These are phyloP conservation scores for Thymelicus acteon DNA, from an alignment of 2,888 invertebrate species.

Conservation along the genomic window DNA sequence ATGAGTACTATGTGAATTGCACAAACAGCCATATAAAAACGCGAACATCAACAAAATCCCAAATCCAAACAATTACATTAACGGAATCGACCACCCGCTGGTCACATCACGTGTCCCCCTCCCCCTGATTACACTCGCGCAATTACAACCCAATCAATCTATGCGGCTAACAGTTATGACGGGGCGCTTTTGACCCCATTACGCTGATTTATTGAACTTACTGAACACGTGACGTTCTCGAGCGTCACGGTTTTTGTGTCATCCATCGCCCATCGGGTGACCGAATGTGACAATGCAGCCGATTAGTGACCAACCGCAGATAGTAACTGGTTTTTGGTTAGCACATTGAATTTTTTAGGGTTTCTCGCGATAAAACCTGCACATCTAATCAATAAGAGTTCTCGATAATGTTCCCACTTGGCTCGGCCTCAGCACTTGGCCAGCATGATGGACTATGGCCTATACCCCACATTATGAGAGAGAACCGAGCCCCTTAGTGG, in stretches of 20 bases:
- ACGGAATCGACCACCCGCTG: conserved; percentile 7
- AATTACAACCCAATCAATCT: conserved; percentile 56
- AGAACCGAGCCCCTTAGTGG: too few relatives aligned
- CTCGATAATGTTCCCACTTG: too few relatives aligned
- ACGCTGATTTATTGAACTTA: conserved; percentile 1
- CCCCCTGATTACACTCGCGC: conserved; percentile 33
- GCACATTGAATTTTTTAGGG: neutral
- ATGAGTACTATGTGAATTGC: neutral
- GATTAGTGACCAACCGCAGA: conserved; percentile 3
- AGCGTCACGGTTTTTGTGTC: conserved; percentile 4
- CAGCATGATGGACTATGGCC: too few relatives aligned
- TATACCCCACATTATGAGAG: too few relatives aligned
- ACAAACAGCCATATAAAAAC: neutral
- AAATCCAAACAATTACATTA: conserved; percentile 6
- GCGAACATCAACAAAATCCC: neutral
- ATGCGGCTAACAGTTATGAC: conserved; percentile 51
- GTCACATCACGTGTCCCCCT: neutral
- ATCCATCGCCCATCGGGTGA: conserved; percentile 7
- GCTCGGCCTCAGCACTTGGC: too few relatives aligned
- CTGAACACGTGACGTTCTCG: neutral
- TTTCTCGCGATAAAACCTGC: neutral
- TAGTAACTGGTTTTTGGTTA: neutral
- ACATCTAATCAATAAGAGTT: too few relatives aligned
- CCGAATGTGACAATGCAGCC: neutral
- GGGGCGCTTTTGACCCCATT: conserved; percentile 54